These are phyloP conservation scores for Eulithis prunata DNA, from an alignment of 2,888 invertebrate genomes.

Conservation along the genomic window DNA sequence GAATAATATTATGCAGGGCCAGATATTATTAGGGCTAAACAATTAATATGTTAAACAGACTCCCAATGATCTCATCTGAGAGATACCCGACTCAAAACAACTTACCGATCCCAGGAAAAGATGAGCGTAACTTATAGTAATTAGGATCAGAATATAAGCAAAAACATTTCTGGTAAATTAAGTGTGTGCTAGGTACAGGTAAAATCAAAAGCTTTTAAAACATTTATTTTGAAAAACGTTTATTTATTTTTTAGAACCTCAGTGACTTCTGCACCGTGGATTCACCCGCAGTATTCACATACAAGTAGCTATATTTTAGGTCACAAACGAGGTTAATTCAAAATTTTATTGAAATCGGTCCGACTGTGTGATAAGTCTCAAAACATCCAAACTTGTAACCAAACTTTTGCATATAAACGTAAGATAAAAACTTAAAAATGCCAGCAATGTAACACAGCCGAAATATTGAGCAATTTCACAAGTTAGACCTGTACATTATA, in stretches of 20 bases:
- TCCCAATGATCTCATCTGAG: slow-evolving; percentile 4
- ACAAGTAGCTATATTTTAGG: too few species aligned
- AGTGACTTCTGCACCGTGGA: too few species aligned
- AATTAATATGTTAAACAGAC: not conserved
- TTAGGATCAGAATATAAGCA: not conserved
- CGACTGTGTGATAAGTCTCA: too few species aligned
- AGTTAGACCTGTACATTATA: not conserved
- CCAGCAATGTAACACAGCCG: not conserved
- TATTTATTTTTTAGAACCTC: too few species aligned
- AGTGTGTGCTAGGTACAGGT: not conserved
- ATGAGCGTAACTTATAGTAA: slow-evolving; percentile 9
- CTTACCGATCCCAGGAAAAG: slow-evolving; percentile 3
- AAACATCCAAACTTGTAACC: not conserved
- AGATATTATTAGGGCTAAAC: not conserved
- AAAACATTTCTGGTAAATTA: not conserved
- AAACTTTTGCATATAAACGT: too few species aligned
- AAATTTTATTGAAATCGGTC: too few species aligned
- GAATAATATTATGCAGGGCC: too few species aligned
- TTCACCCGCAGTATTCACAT: too few species aligned
- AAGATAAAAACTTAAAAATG: not conserved
- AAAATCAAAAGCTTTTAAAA: not conserved
- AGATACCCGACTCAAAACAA: slow-evolving; percentile 8
- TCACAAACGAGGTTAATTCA: too few species aligned
- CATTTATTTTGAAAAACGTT: too few species aligned
- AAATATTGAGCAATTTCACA: too few species aligned